phyloP scores from a whole-genome alignment of 2,888 invertebrate genomes.

The Flexamia atlantica region DNA sequence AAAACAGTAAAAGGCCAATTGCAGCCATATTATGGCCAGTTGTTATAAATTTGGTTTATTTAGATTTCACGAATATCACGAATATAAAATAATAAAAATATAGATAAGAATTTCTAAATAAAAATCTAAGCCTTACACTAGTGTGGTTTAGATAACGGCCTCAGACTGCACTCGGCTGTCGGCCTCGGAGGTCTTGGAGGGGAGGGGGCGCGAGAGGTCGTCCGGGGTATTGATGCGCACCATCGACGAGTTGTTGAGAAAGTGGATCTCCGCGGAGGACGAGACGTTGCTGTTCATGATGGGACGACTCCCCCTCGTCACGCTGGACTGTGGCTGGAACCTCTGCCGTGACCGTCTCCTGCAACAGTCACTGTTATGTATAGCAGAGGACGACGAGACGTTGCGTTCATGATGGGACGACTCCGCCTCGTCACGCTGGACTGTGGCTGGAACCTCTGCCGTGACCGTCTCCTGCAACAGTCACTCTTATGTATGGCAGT shows the following conservation, averaged over 20 bases:
- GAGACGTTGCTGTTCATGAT: constrained; percentile 76
- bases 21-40: no score
- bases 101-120: no score
- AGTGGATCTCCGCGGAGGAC: constrained; percentile 69
- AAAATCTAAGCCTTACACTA: background rate
- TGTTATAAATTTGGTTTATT: no score
- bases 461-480: constrained; percentile 67
- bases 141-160: constrained; percentile 53
- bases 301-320: constrained; percentile 50
- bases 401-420: constrained; percentile 72
- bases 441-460: background rate
- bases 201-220: constrained; percentile 58
- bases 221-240: constrained; percentile 67
- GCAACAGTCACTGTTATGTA: no score
- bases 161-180: constrained; percentile 60
- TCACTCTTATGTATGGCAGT: constrained; percentile 66
- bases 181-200: constrained; percentile 45
- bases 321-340: constrained; percentile 33
- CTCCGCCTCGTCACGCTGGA: background rate
- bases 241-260: constrained; percentile 68
- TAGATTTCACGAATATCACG: no score
- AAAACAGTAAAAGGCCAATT: no score
- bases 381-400: no score
- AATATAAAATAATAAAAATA: no score
- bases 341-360: constrained; percentile 43